A percentile compares a stretch with the other conserved stretches of the same genome.
phyloP scores from a whole-genome alignment of 2,888 invertebrate species.

The Pristionchus fissidentatus region DNA sequence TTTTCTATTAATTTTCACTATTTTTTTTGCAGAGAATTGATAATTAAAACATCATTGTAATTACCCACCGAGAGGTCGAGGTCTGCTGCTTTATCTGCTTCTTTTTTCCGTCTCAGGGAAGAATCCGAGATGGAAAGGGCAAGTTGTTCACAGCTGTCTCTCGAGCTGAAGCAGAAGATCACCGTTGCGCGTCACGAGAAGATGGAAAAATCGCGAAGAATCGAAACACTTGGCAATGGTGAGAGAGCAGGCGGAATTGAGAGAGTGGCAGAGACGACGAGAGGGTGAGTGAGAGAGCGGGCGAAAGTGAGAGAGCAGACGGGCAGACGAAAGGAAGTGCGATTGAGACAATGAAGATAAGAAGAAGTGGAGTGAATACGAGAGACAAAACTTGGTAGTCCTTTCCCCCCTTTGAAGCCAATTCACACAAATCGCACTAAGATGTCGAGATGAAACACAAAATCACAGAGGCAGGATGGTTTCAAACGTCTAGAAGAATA shows the following conservation, averaged over 20 bases:
- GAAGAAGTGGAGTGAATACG: not conserved
- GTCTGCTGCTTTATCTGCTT: not conserved
- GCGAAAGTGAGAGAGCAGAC: not conserved
- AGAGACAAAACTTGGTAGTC: slow-evolving; percentile 1
- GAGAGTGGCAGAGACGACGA: slow-evolving; percentile 11
- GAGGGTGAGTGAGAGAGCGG: not conserved
- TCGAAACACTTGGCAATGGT: slow-evolving; percentile 40
- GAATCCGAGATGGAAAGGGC: slow-evolving; percentile 31
- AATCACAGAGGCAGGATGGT: no score
- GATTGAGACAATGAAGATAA: slow-evolving; percentile 36
- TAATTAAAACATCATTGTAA: no score
- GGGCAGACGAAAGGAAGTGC: slow-evolving; percentile 16
- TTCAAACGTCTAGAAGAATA: no score
- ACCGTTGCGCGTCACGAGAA: slow-evolving; percentile 7
- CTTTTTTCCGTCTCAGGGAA: not conserved
- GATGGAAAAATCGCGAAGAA: slow-evolving; percentile 27
- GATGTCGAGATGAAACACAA: no score
- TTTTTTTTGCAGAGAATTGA: not conserved
- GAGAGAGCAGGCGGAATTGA: slow-evolving; percentile 18
- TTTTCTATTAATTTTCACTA: not conserved
- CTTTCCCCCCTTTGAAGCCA: not conserved
- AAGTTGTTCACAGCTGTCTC: slow-evolving; percentile 23
- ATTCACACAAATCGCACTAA: no score
- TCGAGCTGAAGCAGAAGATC: not conserved
- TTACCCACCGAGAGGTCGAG: slow-evolving; percentile 8